These are phyloP conservation scores for Lethenteron reissneri DNA, from an alignment of 2,113 vertebrate species.

Conservation along the genomic window DNA sequence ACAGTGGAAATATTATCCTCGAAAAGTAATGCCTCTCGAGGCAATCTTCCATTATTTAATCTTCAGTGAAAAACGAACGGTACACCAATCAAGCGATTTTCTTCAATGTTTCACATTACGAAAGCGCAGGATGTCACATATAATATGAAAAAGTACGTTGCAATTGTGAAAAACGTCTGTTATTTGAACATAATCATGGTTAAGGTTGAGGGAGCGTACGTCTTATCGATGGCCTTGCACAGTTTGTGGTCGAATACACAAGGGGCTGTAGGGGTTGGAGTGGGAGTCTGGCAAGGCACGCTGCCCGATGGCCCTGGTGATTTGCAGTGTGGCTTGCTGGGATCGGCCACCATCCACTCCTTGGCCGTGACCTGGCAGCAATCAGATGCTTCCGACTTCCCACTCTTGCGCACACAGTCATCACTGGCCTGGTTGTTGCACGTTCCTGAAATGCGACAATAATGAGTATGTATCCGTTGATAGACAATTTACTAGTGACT, in stretches of 20 bases:
- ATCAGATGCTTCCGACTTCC: constrained; percentile 12
- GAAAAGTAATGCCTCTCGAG: too few relatives aligned
- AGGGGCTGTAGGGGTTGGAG: neutral
- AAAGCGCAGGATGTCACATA: too few relatives aligned
- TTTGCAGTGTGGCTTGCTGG: constrained; percentile 33
- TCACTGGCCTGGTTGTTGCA: constrained; percentile 51
- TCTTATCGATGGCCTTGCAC: constrained; percentile 39
- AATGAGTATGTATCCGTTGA: too few relatives aligned
- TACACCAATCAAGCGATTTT: too few relatives aligned
- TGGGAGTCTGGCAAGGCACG: constrained; percentile 3
- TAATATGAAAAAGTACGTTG: too few relatives aligned
- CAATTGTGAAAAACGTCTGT: too few relatives aligned
- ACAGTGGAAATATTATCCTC: too few relatives aligned
- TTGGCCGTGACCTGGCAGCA: constrained; percentile 48
- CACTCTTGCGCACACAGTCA: constrained; percentile 48
- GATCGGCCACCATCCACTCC: constrained; percentile 38
- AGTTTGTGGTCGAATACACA: constrained; percentile 27
- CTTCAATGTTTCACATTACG: too few relatives aligned
- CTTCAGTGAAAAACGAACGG: too few relatives aligned
- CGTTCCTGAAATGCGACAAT: constrained; percentile 28
- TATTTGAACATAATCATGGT: too few relatives aligned
- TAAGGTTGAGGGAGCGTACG: constrained; percentile 20
- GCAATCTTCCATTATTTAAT: too few relatives aligned
- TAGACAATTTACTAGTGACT: too few relatives aligned
- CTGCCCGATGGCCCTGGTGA: constrained; percentile 16